phyloP scores from a whole-genome alignment of 2,888 invertebrate species.

The Aleiodes testaceus region DNA sequence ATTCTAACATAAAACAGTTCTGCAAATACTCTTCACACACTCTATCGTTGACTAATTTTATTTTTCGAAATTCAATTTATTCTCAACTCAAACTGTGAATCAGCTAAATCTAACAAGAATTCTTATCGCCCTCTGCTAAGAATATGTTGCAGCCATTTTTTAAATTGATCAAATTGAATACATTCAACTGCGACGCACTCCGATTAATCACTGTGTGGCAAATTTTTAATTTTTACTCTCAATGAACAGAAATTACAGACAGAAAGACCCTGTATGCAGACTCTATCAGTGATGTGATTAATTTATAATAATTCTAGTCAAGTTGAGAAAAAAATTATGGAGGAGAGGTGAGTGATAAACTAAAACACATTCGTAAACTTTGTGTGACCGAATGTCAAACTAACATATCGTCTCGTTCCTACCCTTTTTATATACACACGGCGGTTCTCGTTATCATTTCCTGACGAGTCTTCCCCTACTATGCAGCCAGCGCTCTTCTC shows the following conservation, averaged over 20 bases:
- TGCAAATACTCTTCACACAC: conserved; percentile 24
- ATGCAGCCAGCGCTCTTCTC: conserved; percentile 36
- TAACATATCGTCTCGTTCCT: conserved; percentile 43
- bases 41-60: background rate
- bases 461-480: conserved; percentile 13
- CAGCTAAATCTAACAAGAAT: background rate
- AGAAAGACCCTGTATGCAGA: too few relatives aligned
- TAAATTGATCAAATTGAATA: background rate
- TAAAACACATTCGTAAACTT: conserved; percentile 14
- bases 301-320: background rate
- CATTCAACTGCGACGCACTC: too few relatives aligned
- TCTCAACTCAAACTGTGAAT: background rate
- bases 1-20: conserved; percentile 51
- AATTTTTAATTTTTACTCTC: too few relatives aligned
- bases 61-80: background rate
- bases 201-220: too few relatives aligned
- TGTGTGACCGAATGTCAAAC: conserved; percentile 45
- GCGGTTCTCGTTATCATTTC: conserved; percentile 42
- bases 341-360: background rate
- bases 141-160: conserved; percentile 28
- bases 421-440: conserved; percentile 50
- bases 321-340: background rate
- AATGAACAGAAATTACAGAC: too few relatives aligned
- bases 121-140: conserved; percentile 3
- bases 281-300: too few relatives aligned